Evolutionary conservation across 2,797 vertebrate species (phyloP).

Genomic region (Emydoidea blandingii): DNA sequence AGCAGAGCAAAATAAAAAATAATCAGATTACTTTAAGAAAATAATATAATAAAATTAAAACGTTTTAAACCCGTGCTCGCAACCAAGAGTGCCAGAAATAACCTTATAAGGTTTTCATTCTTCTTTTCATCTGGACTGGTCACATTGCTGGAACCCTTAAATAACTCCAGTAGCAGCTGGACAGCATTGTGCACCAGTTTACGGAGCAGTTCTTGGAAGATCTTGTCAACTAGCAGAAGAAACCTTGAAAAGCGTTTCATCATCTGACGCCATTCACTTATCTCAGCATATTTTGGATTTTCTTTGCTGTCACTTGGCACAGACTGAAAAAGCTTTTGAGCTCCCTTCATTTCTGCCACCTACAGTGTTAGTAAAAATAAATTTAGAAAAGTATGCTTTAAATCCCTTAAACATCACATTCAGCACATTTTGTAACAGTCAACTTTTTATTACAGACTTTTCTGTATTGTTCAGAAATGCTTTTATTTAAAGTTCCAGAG

Average conservation of each 20-base stretch:
- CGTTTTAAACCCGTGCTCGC: neutral
- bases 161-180: slow-evolving; percentile 53
- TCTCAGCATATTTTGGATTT: slow-evolving; percentile 54
- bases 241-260: slow-evolving; percentile 62
- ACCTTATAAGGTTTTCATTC: slow-evolving; percentile 70
- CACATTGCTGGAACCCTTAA: slow-evolving; percentile 54
- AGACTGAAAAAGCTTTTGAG: slow-evolving; percentile 66
- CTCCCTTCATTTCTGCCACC: slow-evolving; percentile 73
- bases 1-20: neutral
- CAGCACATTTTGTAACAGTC: neutral
- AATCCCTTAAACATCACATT: neutral
- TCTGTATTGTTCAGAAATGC: neutral
- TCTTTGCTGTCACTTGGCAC: neutral
- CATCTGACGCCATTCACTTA: slow-evolving; percentile 60
- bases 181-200: slow-evolving; percentile 70
- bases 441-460: neutral
- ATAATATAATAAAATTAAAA: neutral
- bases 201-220: slow-evolving; percentile 77
- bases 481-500: neutral
- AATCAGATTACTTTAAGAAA: neutral
- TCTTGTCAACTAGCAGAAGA: slow-evolving; percentile 72
- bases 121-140: slow-evolving; percentile 43
- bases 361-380: slow-evolving; percentile 40
- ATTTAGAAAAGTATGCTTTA: neutral
- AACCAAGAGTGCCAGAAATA: neutral